Base-by-base conservation (phyloP, 2,113 vertebrate species). In the Monopterus albus region DNA sequence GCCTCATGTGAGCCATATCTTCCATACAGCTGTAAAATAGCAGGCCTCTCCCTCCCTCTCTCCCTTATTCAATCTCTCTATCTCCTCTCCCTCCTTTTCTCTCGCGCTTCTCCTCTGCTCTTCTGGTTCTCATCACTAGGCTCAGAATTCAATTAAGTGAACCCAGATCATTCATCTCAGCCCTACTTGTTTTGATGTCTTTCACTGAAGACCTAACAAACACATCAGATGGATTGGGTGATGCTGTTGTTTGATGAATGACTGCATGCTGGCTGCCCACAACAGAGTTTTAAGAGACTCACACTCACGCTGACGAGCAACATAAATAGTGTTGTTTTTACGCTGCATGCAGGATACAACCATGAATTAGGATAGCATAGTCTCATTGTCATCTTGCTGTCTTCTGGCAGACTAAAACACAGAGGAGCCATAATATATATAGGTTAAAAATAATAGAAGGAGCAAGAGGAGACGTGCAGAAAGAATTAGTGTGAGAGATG, bases 1-100 rank as follows among this genome's bases (percentile, higher is more conserved):
- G 90, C 84, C 90, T 91, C 87, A 86, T 92, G 89, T 89, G 90
- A 91, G 87, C 85, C 82, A 85, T 91, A 86, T 87, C 90, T 91
- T 92, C 91, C 88, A 90, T 89, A 90, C 89, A 91, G 83, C 85
- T 89, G 88, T 75, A 83, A 91, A 90, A 89, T 84, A 91, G 72
- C 85, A 72, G 70, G 70, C 79, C 63, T 87, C 71, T 63, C 87
- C 60, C 72, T 79, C 74, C 25, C 75, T 66, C 56, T 47, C 61
- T 78, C 59, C 38, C 75, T 78, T 58, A 39, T 65, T 74, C 62
- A 77, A 59, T 75, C 68, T 62, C 56, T 50, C 56, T 38, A 45
- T 56, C 62, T 64, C 35, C 36, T 35, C 76, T 84, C 69, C 74
- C 73, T 75, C 82, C 29, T 63, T 80, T 75, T 87, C 79, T 72